Base-by-base conservation (phyloP, 2,797 vertebrate species). In the Chloroceryle inda region DNA sequence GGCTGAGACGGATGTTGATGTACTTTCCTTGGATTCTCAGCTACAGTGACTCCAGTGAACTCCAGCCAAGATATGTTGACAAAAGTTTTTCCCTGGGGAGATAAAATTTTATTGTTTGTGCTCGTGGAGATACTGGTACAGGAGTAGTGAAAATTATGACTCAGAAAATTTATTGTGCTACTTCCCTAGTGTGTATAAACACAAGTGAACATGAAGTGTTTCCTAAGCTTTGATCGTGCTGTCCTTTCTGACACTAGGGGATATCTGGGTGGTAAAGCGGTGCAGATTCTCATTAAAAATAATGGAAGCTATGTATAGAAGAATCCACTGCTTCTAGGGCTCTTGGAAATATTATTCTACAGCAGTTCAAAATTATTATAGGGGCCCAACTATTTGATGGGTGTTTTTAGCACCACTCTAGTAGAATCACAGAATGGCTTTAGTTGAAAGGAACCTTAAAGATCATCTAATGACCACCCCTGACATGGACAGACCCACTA, bases 131-230 rank as follows among this genome's bases (percentile, higher is more conserved):
- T 68, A 27, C 18, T 59, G 29, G 42, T 80, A 59, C 27, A 80
- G 47, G n/a, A 96, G 44, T 16, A 44, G 27, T 58, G 62, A 82
- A 44, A 92, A 63, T 53, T 69, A 49, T 74, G 40, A 33, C 33
- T 50, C 44, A 52, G 59, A 61, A 63, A 50, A 88, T 10, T 27
- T n/a, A 35, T 4, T 79, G 19, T 53, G 38, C 38, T 89, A 18
- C 10, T 76, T 75, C 50, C 33, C 18, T 17, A 23, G 12, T 31
- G 37, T 33, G 29, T 27, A 35, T 55, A 63, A 59, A n/a, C 22
- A 26, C 4, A 73, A 29, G 15, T 47, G 35, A 81, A 52, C 13
- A 5, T 38, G 12, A 7, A 55, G 31, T 22, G 10, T 29, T 86
- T 77, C 33, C 11, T 19, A 66, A 77, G 9, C 13, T 19, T 72